A percentile compares a stretch with the other conserved stretches of the same genome.
These are phyloP conservation scores for Eulemur macaco DNA, from an alignment of 2,113 vertebrate species.

Conservation along the genomic window DNA sequence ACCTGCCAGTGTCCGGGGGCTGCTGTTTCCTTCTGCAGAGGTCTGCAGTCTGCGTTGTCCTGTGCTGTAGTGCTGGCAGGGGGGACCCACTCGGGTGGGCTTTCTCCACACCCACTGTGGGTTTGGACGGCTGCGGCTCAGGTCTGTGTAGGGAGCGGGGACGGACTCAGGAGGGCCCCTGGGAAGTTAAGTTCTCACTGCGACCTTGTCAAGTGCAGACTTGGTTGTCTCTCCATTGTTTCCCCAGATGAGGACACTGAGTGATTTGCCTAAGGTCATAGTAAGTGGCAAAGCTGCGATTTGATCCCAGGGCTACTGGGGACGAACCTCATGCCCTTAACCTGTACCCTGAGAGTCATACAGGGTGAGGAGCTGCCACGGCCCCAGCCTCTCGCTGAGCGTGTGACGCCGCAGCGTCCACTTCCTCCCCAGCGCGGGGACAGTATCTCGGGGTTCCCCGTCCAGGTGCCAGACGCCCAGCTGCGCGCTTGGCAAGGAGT, in stretches of 20 bases:
- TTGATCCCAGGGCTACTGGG: neutral
- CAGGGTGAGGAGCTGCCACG: rapidly evolving
- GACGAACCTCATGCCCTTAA: neutral
- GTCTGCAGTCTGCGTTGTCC: rapidly evolving
- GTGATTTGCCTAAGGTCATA: neutral
- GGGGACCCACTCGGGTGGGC: rapidly evolving
- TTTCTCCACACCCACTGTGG: neutral
- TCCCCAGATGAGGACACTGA: neutral
- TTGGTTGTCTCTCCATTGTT: rapidly evolving
- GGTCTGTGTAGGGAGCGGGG: neutral
- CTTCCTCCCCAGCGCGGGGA: rapidly evolving
- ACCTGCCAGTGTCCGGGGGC: rapidly evolving
- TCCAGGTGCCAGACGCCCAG: neutral
- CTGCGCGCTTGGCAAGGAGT: neutral
- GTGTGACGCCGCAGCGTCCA: rapidly evolving
- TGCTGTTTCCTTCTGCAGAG: rapidly evolving
- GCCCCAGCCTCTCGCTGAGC: neutral
- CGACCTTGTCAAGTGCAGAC: rapidly evolving
- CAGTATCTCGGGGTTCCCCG: neutral
- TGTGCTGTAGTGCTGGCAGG: rapidly evolving
- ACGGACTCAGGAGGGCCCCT: neutral
- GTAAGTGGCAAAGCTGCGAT: neutral
- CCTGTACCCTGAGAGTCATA: neutral
- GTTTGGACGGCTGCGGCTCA: no score
- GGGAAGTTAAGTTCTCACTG: rapidly evolving